Conservation (phyloP, 2,113 vertebrate genomes). For the Laterallus jamaicensis region DNA sequence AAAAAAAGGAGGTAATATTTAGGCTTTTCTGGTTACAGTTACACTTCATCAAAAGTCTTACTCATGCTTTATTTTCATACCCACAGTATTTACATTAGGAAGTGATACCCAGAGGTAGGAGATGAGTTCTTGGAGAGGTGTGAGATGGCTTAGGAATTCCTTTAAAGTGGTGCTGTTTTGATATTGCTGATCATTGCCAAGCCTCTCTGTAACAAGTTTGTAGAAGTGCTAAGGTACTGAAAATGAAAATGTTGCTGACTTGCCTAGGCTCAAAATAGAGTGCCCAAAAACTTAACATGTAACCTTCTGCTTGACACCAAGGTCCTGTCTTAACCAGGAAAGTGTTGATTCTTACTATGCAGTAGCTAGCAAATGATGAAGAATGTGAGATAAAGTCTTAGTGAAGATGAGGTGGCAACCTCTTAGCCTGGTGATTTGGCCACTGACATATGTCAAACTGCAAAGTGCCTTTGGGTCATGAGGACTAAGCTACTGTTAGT, state of each 20-base stretch:
- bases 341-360: neutral
- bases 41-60: neutral
- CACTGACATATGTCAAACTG: neutral
- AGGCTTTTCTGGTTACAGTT: neutral
- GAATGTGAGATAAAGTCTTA: neutral
- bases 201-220: neutral
- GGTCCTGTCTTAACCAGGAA: neutral
- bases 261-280: neutral
- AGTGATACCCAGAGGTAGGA: neutral
- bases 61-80: neutral
- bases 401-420: neutral
- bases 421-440: neutral
- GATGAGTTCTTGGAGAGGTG: neutral
- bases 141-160: neutral
- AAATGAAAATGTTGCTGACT: neutral
- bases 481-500: neutral
- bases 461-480: neutral
- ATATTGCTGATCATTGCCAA: neutral
- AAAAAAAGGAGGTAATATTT: constrained; percentile 80
- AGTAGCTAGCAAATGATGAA: neutral
- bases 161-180: neutral
- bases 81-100: neutral
- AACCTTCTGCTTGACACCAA: neutral
- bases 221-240: neutral
- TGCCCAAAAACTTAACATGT: neutral